These are phyloP conservation scores for Mellivora capensis DNA, from an alignment of 2,113 vertebrate genomes.

Conservation along the genomic window DNA sequence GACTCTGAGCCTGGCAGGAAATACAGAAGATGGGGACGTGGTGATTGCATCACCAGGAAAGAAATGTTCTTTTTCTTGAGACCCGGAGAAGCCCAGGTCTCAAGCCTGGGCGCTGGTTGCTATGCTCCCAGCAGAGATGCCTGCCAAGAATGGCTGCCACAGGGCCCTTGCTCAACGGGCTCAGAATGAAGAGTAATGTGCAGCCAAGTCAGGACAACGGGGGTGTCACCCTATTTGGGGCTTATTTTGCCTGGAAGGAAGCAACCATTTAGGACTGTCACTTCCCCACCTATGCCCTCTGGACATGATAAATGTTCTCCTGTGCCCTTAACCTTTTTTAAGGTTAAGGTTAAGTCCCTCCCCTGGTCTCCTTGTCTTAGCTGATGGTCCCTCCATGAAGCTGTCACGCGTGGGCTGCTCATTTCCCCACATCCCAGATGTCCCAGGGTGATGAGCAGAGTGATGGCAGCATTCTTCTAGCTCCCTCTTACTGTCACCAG, in stretches of 20 bases:
- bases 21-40: neutral
- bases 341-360: neutral
- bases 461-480: neutral
- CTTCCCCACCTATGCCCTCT: neutral
- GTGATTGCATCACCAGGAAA: neutral
- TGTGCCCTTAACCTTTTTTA: neutral
- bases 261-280: neutral
- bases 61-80: neutral
- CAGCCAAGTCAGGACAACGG: neutral
- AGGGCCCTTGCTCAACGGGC: neutral
- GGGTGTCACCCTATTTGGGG: neutral
- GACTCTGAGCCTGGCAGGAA: slow-evolving; percentile 89
- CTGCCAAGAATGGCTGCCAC: neutral
- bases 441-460: neutral
- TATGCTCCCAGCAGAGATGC: neutral
- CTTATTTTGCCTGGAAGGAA: slow-evolving; percentile 35
- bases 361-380: neutral
- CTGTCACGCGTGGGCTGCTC: neutral
- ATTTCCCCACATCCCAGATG: neutral
- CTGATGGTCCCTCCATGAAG: neutral
- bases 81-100: neutral
- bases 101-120: neutral
- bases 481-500: neutral
- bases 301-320: neutral
- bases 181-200: neutral